phyloP scores from a whole-genome alignment of 2,113 vertebrate species.

The Lates calcarifer region DNA sequence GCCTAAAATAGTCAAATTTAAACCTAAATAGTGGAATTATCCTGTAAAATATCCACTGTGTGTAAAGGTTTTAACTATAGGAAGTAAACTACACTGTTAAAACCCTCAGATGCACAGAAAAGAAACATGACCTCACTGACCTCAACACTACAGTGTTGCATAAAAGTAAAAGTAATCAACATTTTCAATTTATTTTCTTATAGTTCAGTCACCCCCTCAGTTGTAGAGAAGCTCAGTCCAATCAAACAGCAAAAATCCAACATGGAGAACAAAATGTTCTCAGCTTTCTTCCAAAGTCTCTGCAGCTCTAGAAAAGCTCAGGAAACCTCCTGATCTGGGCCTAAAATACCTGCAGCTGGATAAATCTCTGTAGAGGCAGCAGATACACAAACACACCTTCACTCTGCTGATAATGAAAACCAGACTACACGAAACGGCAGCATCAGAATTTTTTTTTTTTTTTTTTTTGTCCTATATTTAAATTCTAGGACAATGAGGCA shows the following conservation, averaged over 20 bases:
- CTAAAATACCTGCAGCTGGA: slow-evolving; percentile 1
- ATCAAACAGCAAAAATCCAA: background rate
- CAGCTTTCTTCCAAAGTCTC: slow-evolving; percentile 12
- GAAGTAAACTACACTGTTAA: background rate
- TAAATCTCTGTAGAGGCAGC: background rate
- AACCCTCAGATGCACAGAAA: background rate
- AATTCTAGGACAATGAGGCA: slow-evolving; percentile 59
- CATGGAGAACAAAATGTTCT: slow-evolving; percentile 52
- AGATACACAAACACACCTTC: slow-evolving; percentile 12
- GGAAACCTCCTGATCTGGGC: slow-evolving; percentile 15
- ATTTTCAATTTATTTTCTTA: background rate
- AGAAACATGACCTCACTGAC: slow-evolving; percentile 13
- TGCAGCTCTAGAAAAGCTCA: slow-evolving; percentile 16
- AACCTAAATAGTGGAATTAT: background rate
- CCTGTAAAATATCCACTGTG: background rate
- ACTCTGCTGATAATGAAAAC: background rate
- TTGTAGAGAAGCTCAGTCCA: background rate
- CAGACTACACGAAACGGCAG: background rate
- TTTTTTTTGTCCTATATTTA: slow-evolving; percentile 38
- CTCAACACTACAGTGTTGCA: background rate
- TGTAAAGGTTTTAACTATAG: too few species aligned
- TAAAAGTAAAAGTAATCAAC: background rate
- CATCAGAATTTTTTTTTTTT: background rate
- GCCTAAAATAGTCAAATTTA: background rate
- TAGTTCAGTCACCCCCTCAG: background rate